Conservation (phyloP, 2,797 vertebrate species). For the Gadopsis bispinosus region DNA sequence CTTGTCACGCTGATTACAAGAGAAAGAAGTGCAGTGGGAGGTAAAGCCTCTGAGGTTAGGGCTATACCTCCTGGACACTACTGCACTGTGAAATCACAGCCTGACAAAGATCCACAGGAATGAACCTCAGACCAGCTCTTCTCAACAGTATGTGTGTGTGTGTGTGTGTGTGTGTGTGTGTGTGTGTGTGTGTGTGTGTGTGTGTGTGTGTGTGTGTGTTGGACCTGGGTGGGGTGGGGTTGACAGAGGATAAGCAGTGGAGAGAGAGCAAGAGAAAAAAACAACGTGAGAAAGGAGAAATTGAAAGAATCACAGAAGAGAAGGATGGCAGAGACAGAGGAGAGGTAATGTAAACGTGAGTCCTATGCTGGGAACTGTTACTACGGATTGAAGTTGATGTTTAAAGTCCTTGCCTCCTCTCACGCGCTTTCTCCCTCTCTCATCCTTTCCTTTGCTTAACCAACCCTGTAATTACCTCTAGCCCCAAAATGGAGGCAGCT, state of each 20-base stretch:
- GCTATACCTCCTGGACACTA: conserved; percentile 71
- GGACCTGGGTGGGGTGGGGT: conserved; percentile 56
- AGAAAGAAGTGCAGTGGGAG: conserved; percentile 73
- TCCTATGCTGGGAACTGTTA: conserved; percentile 63
- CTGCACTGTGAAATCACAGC: conserved; percentile 78
- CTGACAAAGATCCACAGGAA: conserved; percentile 80
- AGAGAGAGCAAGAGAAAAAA: neutral
- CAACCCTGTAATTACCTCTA: conserved; percentile 81
- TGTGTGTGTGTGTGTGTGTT: conserved; percentile 24
- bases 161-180: conserved; percentile 66
- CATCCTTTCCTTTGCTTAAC: conserved; percentile 77
- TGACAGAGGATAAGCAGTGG: conserved; percentile 21
- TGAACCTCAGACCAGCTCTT: conserved; percentile 74
- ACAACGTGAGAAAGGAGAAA: conserved; percentile 44
- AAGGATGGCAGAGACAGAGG: conserved; percentile 27
- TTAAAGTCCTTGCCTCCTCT: conserved; percentile 57
- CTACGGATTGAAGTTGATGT: conserved; percentile 52
- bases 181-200: conserved; percentile 12
- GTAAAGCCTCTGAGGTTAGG: conserved; percentile 73
- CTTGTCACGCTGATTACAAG: conserved; percentile 71
- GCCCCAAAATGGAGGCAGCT: conserved; percentile 76
- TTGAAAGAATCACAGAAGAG: conserved; percentile 46
- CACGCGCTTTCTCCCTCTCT: conserved; percentile 68
- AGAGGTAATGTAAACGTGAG: conserved; percentile 44
- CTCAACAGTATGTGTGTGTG: conserved; percentile 37